Percentiles rank a stretch among this genome's conserved stretches.
Evolutionary conservation across 1,140 invertebrate species (phyloP).

Genomic region (Caenorhabditis briggsae): DNA sequence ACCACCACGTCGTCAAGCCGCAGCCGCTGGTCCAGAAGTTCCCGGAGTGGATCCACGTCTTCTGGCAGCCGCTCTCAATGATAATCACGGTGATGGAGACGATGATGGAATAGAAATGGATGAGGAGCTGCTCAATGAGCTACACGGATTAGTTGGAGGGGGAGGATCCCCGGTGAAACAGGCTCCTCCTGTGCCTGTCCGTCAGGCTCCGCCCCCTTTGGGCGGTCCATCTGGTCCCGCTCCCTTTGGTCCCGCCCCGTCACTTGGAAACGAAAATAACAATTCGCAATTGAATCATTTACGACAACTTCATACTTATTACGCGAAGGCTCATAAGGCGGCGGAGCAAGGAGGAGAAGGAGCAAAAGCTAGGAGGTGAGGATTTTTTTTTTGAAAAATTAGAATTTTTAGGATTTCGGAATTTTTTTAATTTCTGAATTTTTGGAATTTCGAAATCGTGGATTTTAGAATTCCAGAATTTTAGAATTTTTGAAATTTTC

Average conservation of each 20-base stretch:
- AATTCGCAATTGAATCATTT: conserved; percentile 11
- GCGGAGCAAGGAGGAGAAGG: conserved; percentile 1
- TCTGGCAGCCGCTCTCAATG: conserved; percentile 55
- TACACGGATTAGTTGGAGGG: conserved; percentile 12
- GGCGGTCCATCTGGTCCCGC: neutral
- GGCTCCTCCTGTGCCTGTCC: conserved; percentile 14
- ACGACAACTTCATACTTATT: conserved; percentile 29
- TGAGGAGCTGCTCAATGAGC: conserved; percentile 61
- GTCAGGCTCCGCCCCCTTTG: neutral
- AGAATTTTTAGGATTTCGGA: too few species aligned
- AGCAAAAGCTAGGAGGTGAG: conserved; percentile 13
- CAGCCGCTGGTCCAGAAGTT: neutral
- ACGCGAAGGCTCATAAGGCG: neutral
- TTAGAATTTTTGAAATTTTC: too few species aligned
- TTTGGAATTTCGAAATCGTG: too few species aligned
- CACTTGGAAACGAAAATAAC: neutral
- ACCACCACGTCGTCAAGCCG: neutral
- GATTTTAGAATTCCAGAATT: too few species aligned
- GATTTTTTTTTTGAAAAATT: neutral
- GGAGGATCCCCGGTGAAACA: neutral
- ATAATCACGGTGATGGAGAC: conserved; percentile 36
- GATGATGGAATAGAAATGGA: conserved; percentile 58
- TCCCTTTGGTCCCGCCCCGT: neutral
- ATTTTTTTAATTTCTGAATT: too few species aligned
- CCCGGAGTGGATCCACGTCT: conserved; percentile 38